Base-by-base conservation (phyloP, 2,888 invertebrate genomes). In the Synanthedon vespiformis region DNA sequence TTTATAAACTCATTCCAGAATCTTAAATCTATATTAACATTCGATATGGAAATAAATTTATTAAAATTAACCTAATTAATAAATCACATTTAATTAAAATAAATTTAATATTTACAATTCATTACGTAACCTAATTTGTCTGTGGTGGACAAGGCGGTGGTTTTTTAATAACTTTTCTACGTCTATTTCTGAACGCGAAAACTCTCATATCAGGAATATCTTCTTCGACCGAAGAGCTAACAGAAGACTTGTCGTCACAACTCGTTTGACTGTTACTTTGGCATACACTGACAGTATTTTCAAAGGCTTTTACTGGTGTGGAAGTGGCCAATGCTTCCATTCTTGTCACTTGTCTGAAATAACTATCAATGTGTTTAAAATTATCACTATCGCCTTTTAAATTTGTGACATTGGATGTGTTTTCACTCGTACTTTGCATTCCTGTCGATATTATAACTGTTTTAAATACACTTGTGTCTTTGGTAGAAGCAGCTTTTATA, bases 181-280 rank as follows among this genome's bases (percentile, higher is more conserved):
- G 68, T 60, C 83, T 22, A 44, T 40, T 52, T 49, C 48, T 72
- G 59, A 67, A 79, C 10, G 80, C 71, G 60, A 80, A 74, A 68
- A 86, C 78, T 61, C 80, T 76, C 4, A 86, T 69, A 62, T 86
- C 86, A 16, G 86, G 86, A 53, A 64, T 70, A 56, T 82, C 80
- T 10, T 41, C 22, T 10, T 14, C 48, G 10, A 16, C 16, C 12
- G 16, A 14, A 48, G 8, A 12, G 48, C 6, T 18, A 4, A 8
- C 10, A 12, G 48, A 48, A 18, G 48, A 48, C 4, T 16, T 14
- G 12, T 22, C 14, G 13, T 44, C 14, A 13, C 13, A 5, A 44
- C 44, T 44, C 14, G n/a, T 6, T 14, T 14, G 44, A 8, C n/a
- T 44, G 44, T 44, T 44, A 14, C 13, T 44, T 44, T 44, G 44